Evolutionary conservation across 2,888 invertebrate species (phyloP), one percentile per base, ranked within the genome.

Genomic region (Drosophila vallismaia): DNA sequence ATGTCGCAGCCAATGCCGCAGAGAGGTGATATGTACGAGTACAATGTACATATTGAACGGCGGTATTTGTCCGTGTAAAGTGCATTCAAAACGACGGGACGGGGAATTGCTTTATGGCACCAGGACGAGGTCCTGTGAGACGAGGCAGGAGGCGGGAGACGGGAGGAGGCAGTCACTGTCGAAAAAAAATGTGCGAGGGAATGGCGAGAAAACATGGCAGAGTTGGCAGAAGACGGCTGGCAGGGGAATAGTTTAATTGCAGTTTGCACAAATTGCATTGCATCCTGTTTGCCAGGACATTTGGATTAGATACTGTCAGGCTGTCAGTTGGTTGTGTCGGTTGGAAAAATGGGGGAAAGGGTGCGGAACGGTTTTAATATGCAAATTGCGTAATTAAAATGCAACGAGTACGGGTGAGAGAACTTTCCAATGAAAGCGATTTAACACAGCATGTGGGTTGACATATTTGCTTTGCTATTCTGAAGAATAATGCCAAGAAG

Each of bases 311-410:
- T 3, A 26, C 12, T 9, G n/a, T n/a, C 4, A 14, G 26, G n/a
- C 36, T 36, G 26, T 2, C 7, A 9, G 66, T 0, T 24, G 3
- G 12, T 8, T 12, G 40, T 2, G 14, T n/a, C n/a, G n/a, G n/a
- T n/a, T n/a, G 40, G 1, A 14, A 19, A 9, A 6, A 36, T 2
- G 4, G 12, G n/a, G 36, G 5, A 36, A 36, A 36, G 14, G 4
- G 19, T 14, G 42, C 26, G 6, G 46, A 31, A 31, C 31, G 24
- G 7, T 29, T 40, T 63, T 50, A 70, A 54, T 62, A 71, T 70
- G 69, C 64, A 70, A 70, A 70, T 70, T 54, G 53, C 38, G 64
- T 63, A 69, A 69, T 69, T 53, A 71, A 69, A 69, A 69, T 62
- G 71, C 63, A 71, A 40, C 29, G 45, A 53, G 42, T 10, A 42